phyloP scores from a whole-genome alignment of 2,113 vertebrate genomes.

The Forbesichthys agassizii region DNA sequence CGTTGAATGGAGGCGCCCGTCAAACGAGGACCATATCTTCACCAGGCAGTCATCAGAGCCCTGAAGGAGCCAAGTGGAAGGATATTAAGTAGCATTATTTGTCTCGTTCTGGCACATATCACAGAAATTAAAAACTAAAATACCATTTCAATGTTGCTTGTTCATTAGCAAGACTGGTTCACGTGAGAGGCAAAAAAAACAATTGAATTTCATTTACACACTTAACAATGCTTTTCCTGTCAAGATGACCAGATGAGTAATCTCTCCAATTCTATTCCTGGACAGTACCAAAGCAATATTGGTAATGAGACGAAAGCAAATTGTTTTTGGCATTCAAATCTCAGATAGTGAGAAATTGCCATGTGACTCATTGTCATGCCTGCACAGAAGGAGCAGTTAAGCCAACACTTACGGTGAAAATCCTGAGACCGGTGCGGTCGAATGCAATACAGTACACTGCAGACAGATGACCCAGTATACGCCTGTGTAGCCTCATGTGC shows the following conservation, averaged over 20 bases:
- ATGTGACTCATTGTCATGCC: too few relatives aligned
- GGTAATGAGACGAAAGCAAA: too few relatives aligned
- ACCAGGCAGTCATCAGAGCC: slow-evolving; percentile 98
- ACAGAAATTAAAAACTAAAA: too few relatives aligned
- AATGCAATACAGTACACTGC: slow-evolving; percentile 99
- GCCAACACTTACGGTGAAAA: slow-evolving; percentile 91
- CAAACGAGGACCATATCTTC: slow-evolving; percentile 97
- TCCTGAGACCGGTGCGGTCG: slow-evolving; percentile 94
- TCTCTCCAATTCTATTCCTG: not conserved
- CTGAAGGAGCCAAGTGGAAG: slow-evolving; percentile 63
- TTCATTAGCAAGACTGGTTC: too few relatives aligned
- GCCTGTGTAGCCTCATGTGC: slow-evolving; percentile 90
- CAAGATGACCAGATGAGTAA: not conserved
- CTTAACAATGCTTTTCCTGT: too few relatives aligned
- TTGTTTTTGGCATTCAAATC: too few relatives aligned
- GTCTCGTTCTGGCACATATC: too few relatives aligned
- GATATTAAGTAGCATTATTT: not conserved
- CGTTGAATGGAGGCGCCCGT: slow-evolving; percentile 90
- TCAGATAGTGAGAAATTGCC: too few relatives aligned
- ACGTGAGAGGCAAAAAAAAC: too few relatives aligned
- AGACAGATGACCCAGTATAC: slow-evolving; percentile 96
- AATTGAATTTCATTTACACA: too few relatives aligned
- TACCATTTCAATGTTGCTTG: too few relatives aligned
- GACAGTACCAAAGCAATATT: too few relatives aligned
- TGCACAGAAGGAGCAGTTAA: not conserved